A percentile compares a stretch with the other conserved stretches of the same genome.
Evolutionary conservation across 2,888 invertebrate species (phyloP).

Genomic region (Coleophora deauratella): DNA sequence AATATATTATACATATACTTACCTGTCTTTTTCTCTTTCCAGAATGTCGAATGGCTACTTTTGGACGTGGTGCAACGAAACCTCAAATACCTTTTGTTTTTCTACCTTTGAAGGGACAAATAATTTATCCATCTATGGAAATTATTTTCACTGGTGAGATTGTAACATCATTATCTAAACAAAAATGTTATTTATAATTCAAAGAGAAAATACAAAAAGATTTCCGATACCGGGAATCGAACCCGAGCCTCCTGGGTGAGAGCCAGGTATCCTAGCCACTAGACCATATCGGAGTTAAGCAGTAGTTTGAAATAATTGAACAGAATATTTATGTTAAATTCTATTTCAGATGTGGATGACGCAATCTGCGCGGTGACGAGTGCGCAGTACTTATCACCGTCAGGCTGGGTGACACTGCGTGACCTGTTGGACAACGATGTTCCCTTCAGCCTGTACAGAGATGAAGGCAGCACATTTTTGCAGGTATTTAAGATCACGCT

Average conservation of each 20-base stretch:
- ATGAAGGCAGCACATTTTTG: conserved; percentile 84
- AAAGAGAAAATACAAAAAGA: conserved; percentile 23
- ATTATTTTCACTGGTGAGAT: conserved; percentile 83
- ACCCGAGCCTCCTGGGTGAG: conserved; percentile 77
- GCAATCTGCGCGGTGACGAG: conserved; percentile 90
- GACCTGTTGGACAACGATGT: conserved; percentile 84
- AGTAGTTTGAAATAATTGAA: no score
- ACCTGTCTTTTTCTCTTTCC: conserved; percentile 51
- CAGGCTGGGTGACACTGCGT: conserved; percentile 86
- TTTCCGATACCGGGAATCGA: conserved; percentile 74
- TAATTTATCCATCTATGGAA: conserved; percentile 91
- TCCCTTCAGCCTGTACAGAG: conserved; percentile 84
- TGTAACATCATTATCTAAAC: background rate
- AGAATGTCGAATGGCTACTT: conserved; percentile 81
- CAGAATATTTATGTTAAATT: fast-evolving
- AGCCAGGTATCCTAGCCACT: conserved; percentile 78
- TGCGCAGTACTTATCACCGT: conserved; percentile 84
- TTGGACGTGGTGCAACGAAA: conserved; percentile 78
- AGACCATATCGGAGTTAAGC: conserved; percentile 73
- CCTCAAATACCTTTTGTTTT: conserved; percentile 90
- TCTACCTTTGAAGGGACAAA: conserved; percentile 87
- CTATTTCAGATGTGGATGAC: conserved; percentile 74
- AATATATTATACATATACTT: background rate
- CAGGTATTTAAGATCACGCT: conserved; percentile 35
- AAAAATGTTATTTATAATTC: conserved; percentile 8